Evolutionary conservation across 1,140 invertebrate species (phyloP), one percentile per base, ranked within the genome.

Genomic region (Drosophila albomicans): DNA sequence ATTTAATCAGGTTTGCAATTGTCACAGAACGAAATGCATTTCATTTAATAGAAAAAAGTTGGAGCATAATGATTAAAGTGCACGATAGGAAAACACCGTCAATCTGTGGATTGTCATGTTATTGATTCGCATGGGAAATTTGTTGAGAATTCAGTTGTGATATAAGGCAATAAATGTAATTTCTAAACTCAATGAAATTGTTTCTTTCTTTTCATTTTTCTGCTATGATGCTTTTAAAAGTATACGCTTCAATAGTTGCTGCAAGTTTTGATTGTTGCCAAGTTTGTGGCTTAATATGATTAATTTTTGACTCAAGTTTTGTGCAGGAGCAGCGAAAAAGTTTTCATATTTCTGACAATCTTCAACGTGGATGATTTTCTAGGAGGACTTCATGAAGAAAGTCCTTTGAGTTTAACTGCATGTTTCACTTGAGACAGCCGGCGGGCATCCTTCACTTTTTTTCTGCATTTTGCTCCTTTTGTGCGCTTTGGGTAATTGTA

Each of bases 181-280:
- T 38, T 38, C 8, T 48, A 11, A 2, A 16, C 15, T 16, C 15
- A 3, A 16, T 48, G 0, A 10, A 16, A 11, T 3, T 49, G 7
- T 10, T 25, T 49, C 46, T 25, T 8, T 49, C 8, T 8, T 4
- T 16, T 3, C 2, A 0, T 38, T 8, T 8, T 32, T 8, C 6
- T 32, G 7, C 32, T 41, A 10, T 41, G 8, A 41, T 32, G 41
- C n/a, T 49, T 13, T 5, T 49, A 11, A 25, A 49, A 49, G 48
- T 11, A 25, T 25, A 25, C 62, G 61, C 69, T 66, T 77, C 51
- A 69, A 57, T 77, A 73, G 77, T 68, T 81, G 10, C 10, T 8
- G 10, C 35, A 85, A 84, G 51, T 82, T 87, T 88, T 84, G 66
- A 88, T 84, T 80, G 84, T 78, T 68, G 48, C 59, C 69, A 81